A percentile compares a stretch with the other conserved stretches of the same genome.
Conservation (phyloP, 2,888 invertebrate species). For the Lasioglossum oenotherae region DNA sequence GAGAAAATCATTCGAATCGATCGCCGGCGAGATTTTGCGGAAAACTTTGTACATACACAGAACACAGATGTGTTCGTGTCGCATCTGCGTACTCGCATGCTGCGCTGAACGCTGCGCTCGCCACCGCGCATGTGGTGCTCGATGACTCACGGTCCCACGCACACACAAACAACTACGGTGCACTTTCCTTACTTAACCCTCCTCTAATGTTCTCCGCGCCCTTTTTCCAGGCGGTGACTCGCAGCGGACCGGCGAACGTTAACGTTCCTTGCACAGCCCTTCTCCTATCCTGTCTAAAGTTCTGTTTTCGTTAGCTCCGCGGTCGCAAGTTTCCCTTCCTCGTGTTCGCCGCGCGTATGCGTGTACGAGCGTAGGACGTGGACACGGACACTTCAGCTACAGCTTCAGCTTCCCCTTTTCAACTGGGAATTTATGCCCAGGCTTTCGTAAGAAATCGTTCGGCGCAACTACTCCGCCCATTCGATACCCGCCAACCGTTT, state of each 20-base stretch:
- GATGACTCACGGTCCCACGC: constrained; percentile 61
- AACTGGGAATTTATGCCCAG: background rate
- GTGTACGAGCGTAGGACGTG: background rate
- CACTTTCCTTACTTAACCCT: constrained; percentile 67
- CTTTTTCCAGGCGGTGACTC: constrained; percentile 63
- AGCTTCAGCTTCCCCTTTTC: background rate
- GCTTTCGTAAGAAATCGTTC: background rate
- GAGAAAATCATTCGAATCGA: background rate
- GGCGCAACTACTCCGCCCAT: background rate
- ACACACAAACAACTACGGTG: constrained; percentile 25
- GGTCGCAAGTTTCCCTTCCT: constrained; percentile 10
- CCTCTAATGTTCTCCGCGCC: constrained; percentile 52
- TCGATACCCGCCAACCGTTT: background rate
- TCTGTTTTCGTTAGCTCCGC: constrained; percentile 54
- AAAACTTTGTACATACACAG: background rate
- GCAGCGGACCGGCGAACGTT: constrained; percentile 34
- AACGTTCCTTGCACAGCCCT: constrained; percentile 49
- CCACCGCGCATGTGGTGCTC: constrained; percentile 52
- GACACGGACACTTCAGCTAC: background rate
- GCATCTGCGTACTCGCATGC: constrained; percentile 37
- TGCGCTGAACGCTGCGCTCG: constrained; percentile 4
- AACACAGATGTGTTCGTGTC: constrained; percentile 11
- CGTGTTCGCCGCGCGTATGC: background rate
- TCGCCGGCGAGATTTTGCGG: background rate
- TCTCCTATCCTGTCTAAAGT: constrained; percentile 42